Conservation (phyloP, 2,888 invertebrate species). For the Drosophila atroscutellata region DNA sequence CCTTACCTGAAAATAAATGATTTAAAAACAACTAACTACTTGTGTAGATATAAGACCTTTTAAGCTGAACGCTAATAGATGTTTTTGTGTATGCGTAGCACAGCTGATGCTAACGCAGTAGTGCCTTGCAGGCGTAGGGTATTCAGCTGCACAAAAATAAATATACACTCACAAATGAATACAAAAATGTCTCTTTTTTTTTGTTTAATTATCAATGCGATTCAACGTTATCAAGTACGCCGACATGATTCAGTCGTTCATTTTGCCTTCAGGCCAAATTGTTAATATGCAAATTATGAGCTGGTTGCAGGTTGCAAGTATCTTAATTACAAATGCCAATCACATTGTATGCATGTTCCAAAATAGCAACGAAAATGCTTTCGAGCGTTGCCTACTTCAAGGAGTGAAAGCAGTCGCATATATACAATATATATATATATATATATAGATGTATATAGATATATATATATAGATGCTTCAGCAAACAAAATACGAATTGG, state of each 20-base stretch:
- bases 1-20: neutral
- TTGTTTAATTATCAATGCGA: constrained; percentile 11
- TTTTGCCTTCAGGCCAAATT: constrained; percentile 34
- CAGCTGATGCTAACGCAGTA: neutral
- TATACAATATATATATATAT: neutral
- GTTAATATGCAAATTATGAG: constrained; percentile 35
- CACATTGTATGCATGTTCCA: constrained; percentile 32
- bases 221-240: constrained; percentile 37
- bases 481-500: too few species aligned
- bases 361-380: constrained; percentile 20
- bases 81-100: neutral
- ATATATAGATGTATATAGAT: neutral
- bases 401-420: neutral
- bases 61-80: neutral
- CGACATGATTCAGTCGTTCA: constrained; percentile 5
- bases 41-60: neutral
- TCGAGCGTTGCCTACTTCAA: constrained; percentile 31
- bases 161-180: neutral
- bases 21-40: too few species aligned
- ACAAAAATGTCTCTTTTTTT: neutral
- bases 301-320: constrained; percentile 15
- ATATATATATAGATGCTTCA: neutral
- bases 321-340: constrained; percentile 13
- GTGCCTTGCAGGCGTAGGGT: neutral
- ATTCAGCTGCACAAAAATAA: neutral